These are phyloP conservation scores for Druon quercuslanigerum DNA, from an alignment of 1,140 invertebrate species.

Conservation along the genomic window DNA sequence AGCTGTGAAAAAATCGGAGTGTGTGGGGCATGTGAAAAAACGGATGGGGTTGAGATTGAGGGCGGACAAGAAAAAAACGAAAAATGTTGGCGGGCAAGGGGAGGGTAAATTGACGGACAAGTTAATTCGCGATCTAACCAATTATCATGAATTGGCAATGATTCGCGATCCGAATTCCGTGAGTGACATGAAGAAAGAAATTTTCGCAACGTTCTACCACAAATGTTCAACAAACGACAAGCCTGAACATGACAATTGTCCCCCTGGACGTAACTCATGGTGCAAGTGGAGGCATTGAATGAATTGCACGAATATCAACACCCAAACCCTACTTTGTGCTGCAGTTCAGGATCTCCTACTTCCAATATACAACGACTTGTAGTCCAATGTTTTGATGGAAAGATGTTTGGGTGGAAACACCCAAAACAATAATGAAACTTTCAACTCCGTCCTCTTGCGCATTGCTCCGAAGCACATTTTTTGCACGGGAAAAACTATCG, in stretches of 20 bases:
- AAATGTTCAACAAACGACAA: conserved; percentile 12
- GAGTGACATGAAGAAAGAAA: conserved; percentile 10
- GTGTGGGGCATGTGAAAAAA: conserved; percentile 50
- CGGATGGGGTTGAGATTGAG: conserved; percentile 47
- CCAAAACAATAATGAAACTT: conserved; percentile 49
- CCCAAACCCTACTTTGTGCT: neutral
- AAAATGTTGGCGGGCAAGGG: neutral
- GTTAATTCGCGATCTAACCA: neutral
- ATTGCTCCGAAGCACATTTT: conserved; percentile 40
- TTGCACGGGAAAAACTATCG: conserved; percentile 34
- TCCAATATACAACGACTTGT: too few relatives aligned
- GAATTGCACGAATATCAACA: too few relatives aligned
- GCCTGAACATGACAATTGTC: conserved; percentile 16
- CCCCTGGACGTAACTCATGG: neutral
- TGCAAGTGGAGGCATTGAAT: neutral
- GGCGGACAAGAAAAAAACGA: conserved; percentile 25
- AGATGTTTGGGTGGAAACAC: conserved; percentile 44
- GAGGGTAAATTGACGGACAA: conserved; percentile 2
- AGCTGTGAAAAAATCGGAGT: conserved; percentile 32
- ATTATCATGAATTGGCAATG: neutral
- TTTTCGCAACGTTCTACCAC: conserved; percentile 6
- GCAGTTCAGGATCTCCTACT: conserved; percentile 23
- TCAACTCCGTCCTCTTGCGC: conserved; percentile 43
- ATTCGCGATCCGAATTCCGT: neutral
- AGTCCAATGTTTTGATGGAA: conserved; percentile 35